Evolutionary conservation across 2,113 vertebrate genomes (phyloP), one percentile per base, ranked within the genome.

Genomic region (Orycteropus afer): DNA sequence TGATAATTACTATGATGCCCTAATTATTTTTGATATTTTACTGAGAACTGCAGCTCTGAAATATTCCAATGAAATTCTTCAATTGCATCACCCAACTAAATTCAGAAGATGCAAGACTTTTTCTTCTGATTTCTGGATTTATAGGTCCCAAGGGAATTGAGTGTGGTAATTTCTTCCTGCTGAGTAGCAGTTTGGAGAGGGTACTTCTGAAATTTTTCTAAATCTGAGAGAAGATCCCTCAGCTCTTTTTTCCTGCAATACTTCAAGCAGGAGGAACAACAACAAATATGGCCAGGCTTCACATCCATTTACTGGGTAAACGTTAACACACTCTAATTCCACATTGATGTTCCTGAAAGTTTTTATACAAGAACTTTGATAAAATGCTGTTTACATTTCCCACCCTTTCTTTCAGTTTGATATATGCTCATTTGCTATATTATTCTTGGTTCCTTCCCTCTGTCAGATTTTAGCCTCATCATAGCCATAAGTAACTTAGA

Each of bases 191-290:
- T 93, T 93, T 65, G 4, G n/a, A 86, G 42, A 82, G 51, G 25
- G 53, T 89, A n/a, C 82, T 95, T 95, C 86, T 65, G 84, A 97
- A 97, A 96, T 86, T 91, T 86, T 90, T 77, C 45, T 80, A 83
- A 89, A 91, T 91, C 93, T 94, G 73, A 90, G 61, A 90, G 82
- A 89, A 59, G 25, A 45, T 78, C 78, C 74, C 91, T 92, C 34
- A 47, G 29, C 45, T 88, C 23, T 84, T 94, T 87, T 67, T 45
- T 37, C 80, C 37, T 77, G n/a, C 37, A 32, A 90, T 61, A 63
- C 25, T 32, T 6, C n/a, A 34, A 87, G 22, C 29, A 69, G 47
- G 40, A n/a, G 42, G 25, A 23, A 9, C 3, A 61, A 59, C 25
- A 59, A 23, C 12, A 91, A 78, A 47, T 57, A 32, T 53, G 27